Conservation (phyloP, 2,113 vertebrate genomes). For the Nycticebus coucang region DNA sequence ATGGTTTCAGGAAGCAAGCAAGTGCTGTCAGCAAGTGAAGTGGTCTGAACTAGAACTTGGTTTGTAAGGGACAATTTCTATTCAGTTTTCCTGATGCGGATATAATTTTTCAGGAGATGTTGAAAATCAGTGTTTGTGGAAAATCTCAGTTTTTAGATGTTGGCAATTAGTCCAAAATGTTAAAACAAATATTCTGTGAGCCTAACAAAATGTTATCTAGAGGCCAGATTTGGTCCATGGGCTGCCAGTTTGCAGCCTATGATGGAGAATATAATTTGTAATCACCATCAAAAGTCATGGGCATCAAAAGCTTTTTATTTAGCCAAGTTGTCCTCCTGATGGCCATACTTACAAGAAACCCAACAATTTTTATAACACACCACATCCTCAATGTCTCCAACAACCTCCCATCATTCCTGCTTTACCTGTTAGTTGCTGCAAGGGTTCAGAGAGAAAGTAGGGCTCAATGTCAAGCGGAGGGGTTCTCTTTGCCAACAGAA, state of each 20-base stretch:
- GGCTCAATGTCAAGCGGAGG: background rate
- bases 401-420: background rate
- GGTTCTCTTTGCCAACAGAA: background rate
- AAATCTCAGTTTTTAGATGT: slow-evolving; percentile 1
- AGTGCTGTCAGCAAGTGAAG: background rate
- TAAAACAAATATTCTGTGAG: background rate
- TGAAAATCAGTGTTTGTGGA: background rate
- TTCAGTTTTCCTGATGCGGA: background rate
- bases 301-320: background rate
- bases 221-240: background rate
- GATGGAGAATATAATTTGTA: slow-evolving; percentile 41
- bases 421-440: background rate
- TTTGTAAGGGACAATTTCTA: background rate
- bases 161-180: background rate
- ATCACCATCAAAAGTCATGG: background rate
- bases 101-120: background rate
- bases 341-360: background rate
- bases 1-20: background rate
- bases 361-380: background rate
- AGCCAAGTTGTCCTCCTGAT: background rate
- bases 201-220: background rate
- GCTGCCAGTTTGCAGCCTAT: slow-evolving; percentile 4
- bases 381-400: background rate
- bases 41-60: background rate
- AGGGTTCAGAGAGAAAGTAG: background rate